Conservation (phyloP, 2,888 invertebrate genomes). For the Aelia acuminata region DNA sequence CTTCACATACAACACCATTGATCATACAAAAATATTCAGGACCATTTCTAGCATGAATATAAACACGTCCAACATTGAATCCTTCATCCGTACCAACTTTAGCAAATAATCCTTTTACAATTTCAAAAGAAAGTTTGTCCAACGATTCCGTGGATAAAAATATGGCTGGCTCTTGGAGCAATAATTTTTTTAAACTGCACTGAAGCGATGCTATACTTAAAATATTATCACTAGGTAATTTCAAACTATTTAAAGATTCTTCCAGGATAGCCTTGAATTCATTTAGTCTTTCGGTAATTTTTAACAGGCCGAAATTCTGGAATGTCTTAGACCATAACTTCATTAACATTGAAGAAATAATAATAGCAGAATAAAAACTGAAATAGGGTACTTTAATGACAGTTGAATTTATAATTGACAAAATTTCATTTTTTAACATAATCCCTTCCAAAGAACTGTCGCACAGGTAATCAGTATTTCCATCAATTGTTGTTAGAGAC, state of each 20-base stretch:
- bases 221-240: neutral
- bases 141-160: neutral
- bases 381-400: constrained; percentile 44
- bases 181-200: neutral
- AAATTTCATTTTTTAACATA: constrained; percentile 29
- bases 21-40: constrained; percentile 7
- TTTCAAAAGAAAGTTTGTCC: constrained; percentile 21
- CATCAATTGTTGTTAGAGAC: constrained; percentile 13
- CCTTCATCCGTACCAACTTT: neutral
- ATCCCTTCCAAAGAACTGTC: constrained; percentile 19
- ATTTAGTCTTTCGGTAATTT: neutral
- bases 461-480: constrained; percentile 24
- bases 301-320: neutral
- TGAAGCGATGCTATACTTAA: neutral
- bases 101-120: constrained; percentile 45
- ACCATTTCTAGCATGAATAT: constrained; percentile 15
- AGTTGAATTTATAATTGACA: constrained; percentile 43
- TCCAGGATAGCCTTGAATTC: neutral
- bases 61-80: constrained; percentile 3
- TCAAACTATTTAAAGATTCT: constrained; percentile 14
- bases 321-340: constrained; percentile 25
- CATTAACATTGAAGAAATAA: constrained; percentile 29
- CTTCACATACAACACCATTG: constrained; percentile 57
- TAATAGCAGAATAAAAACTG: constrained; percentile 47
- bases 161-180: constrained; percentile 38